Conservation (phyloP, 2,113 vertebrate species). For the Pseudorectes ferrugineus region DNA sequence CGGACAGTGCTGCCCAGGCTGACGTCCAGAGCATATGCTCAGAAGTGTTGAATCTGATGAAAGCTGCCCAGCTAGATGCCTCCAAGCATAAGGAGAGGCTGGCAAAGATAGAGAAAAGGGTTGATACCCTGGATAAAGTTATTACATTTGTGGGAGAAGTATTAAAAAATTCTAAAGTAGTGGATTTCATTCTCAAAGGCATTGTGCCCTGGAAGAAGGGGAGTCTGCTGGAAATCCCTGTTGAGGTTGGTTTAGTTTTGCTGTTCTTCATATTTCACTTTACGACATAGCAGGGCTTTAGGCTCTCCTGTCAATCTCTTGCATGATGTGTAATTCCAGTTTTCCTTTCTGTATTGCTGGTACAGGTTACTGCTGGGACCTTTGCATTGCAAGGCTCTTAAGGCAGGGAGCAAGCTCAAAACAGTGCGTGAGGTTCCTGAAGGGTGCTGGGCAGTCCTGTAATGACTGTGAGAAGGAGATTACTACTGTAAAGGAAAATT, state of each 20-base stretch:
- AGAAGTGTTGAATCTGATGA: constrained; percentile 76
- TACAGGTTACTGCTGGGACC: not conserved
- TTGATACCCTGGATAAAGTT: constrained; percentile 77
- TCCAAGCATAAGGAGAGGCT: constrained; percentile 74
- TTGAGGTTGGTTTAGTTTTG: constrained; percentile 77
- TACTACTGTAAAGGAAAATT: not conserved
- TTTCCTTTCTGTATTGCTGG: not conserved
- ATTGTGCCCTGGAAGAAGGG: constrained; percentile 77
- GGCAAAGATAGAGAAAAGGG: constrained; percentile 75
- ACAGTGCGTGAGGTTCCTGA: not conserved
- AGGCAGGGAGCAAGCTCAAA: not conserved
- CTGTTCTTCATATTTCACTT: not conserved
- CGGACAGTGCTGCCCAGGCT: not conserved
- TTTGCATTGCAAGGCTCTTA: not conserved
- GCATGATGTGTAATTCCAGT: not conserved
- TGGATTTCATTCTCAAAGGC: constrained; percentile 81
- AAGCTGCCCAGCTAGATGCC: constrained; percentile 68
- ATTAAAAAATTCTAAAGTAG: constrained; percentile 81
- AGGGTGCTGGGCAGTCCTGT: not conserved
- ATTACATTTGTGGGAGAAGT: constrained; percentile 73
- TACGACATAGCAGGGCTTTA: not conserved
- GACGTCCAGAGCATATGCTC: constrained; percentile 43
- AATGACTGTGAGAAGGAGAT: not conserved
- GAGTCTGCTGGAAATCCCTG: constrained; percentile 55
- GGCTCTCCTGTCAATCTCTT: not conserved